Conservation (phyloP, 2,888 invertebrate species). For the Boloria selene region DNA sequence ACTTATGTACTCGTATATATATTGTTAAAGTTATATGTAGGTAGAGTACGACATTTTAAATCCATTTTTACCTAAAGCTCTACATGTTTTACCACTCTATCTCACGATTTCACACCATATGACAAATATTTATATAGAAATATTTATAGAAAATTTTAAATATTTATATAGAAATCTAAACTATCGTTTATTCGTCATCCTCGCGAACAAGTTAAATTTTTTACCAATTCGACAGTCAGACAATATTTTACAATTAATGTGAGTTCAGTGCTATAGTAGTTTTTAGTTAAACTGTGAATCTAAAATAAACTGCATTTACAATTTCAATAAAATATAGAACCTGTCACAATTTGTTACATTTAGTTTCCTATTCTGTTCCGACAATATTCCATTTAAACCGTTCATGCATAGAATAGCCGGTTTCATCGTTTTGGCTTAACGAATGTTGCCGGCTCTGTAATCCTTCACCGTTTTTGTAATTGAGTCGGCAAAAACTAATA, state of each 20-base stretch:
- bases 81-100: too few species aligned
- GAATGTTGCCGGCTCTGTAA: constrained; percentile 50
- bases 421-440: constrained; percentile 39
- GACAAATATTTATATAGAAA: too few species aligned
- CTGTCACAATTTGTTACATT: constrained; percentile 40
- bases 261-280: background rate
- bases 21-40: too few species aligned
- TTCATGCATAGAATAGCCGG: constrained; percentile 35
- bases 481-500: constrained; percentile 62
- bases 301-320: constrained; percentile 1
- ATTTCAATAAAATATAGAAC: constrained; percentile 43
- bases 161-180: too few species aligned
- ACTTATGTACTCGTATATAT: too few species aligned
- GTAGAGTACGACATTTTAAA: too few species aligned
- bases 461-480: constrained; percentile 57
- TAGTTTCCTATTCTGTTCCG: constrained; percentile 43
- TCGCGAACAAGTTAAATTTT: background rate
- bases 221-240: background rate
- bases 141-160: too few species aligned
- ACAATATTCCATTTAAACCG: constrained; percentile 35
- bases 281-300: background rate
- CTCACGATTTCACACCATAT: too few species aligned
- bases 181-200: constrained; percentile 8
- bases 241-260: constrained; percentile 4
- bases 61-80: too few species aligned